phyloP scores from a whole-genome alignment of 1,140 invertebrate genomes.

The Drosophila kurseongensis region DNA sequence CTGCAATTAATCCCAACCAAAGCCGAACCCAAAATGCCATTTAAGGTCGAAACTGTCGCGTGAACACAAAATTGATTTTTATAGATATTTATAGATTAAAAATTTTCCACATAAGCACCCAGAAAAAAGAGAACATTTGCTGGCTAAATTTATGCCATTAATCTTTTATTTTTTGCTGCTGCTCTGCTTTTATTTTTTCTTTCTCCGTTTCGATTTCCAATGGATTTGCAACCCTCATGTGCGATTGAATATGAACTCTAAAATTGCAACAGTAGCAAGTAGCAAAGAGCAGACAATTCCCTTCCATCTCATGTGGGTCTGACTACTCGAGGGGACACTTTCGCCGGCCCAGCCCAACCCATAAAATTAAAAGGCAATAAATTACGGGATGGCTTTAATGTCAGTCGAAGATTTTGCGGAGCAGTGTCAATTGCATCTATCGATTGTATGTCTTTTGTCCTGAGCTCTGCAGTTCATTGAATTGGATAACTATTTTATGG shows the following conservation, averaged over 20 bases:
- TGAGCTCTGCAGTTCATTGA: slow-evolving; percentile 56
- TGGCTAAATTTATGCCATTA: slow-evolving; percentile 72
- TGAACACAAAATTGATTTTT: slow-evolving; percentile 82
- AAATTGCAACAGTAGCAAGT: slow-evolving; percentile 66
- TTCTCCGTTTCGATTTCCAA: slow-evolving; percentile 23
- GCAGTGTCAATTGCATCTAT: slow-evolving; percentile 74
- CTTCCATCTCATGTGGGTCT: slow-evolving; percentile 60
- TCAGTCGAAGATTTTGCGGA: slow-evolving; percentile 68
- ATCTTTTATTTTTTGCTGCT: slow-evolving; percentile 15
- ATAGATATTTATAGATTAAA: slow-evolving; percentile 83
- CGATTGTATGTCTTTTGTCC: slow-evolving; percentile 50
- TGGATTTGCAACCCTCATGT: slow-evolving; percentile 69
- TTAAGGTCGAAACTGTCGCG: slow-evolving; percentile 69
- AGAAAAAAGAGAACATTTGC: slow-evolving; percentile 65
- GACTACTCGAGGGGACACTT: slow-evolving; percentile 62
- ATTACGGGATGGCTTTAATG: slow-evolving; percentile 74
- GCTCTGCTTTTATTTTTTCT: slow-evolving; percentile 32
- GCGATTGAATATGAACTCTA: slow-evolving; percentile 76
- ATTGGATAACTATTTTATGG: slow-evolving; percentile 70
- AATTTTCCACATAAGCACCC: slow-evolving; percentile 78
- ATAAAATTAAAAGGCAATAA: slow-evolving; percentile 84
- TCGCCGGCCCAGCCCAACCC: slow-evolving; percentile 58
- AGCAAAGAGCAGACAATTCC: slow-evolving; percentile 42
- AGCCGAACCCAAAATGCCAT: slow-evolving; percentile 55
- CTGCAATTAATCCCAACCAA: slow-evolving; percentile 73